These are phyloP conservation scores for Geopemphigus sp. DNA, from an alignment of 1,140 invertebrate species.

Conservation along the genomic window DNA sequence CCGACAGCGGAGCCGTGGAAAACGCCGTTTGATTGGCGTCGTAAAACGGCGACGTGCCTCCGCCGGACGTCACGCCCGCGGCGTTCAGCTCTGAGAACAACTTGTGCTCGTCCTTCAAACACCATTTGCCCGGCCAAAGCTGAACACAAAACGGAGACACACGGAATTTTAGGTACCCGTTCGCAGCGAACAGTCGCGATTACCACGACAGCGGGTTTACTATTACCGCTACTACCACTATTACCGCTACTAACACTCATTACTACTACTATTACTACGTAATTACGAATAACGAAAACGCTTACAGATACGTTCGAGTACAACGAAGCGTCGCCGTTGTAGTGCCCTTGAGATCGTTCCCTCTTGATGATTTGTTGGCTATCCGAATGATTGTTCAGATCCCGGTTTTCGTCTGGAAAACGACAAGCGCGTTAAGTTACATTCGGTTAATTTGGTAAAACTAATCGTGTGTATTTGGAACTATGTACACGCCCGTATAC, in stretches of 20 bases:
- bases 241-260: no score
- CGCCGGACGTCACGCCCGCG: constrained; percentile 55
- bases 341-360: constrained; percentile 73
- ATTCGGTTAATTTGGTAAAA: background rate
- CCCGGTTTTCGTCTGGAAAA: constrained; percentile 79
- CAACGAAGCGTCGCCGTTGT: constrained; percentile 79
- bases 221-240: no score
- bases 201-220: no score
- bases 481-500: no score
- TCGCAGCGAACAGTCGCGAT: no score
- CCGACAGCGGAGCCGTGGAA: constrained; percentile 61
- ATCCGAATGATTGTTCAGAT: constrained; percentile 69
- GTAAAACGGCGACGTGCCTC: constrained; percentile 56
- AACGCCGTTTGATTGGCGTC: constrained; percentile 61
- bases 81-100: constrained; percentile 75
- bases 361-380: constrained; percentile 75
- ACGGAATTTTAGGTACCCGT: no score
- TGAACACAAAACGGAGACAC: constrained; percentile 55
- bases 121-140: constrained; percentile 85
- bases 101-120: constrained; percentile 84
- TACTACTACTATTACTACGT: no score
- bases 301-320: constrained; percentile 73
- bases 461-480: constrained; percentile 10
- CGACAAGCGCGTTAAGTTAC: constrained; percentile 52
- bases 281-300: background rate